Evolutionary conservation across 2,113 vertebrate genomes (phyloP).

Genomic region (Hystrix cristata): DNA sequence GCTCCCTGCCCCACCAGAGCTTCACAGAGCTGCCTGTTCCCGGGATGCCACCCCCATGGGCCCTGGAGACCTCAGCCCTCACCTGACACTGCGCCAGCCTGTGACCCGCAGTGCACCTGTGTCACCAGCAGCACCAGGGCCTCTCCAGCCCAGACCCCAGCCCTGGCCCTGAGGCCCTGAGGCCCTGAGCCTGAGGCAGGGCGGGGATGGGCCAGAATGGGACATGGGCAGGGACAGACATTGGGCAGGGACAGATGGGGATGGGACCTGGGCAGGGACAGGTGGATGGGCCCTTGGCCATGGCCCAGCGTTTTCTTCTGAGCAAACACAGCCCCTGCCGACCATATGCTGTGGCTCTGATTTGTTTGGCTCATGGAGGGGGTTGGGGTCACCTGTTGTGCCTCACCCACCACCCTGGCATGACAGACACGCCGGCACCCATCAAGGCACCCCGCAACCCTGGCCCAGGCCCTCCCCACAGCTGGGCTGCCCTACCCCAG

Average conservation of each 20-base stretch:
- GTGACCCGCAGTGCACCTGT: rapidly evolving
- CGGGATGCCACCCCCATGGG: not conserved
- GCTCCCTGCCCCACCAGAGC: not conserved
- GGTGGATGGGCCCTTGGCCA: not conserved
- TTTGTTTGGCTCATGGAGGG: not conserved
- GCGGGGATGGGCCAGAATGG: not conserved
- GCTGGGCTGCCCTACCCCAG: not conserved
- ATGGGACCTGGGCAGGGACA: not conserved
- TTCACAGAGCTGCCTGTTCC: not conserved
- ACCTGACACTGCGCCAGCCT: not conserved
- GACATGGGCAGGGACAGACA: not conserved
- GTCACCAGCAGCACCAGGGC: not conserved
- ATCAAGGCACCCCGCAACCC: not conserved
- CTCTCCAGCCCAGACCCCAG: too few relatives aligned
- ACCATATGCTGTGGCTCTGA: slow-evolving; percentile 43
- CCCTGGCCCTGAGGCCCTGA: not conserved
- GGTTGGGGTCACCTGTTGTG: not conserved
- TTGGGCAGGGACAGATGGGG: not conserved
- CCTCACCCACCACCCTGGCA: not conserved
- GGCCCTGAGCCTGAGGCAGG: not conserved
- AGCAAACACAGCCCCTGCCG: slow-evolving; percentile 32
- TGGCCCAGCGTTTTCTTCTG: not conserved
- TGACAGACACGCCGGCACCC: rapidly evolving
- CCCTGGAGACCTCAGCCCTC: not conserved
- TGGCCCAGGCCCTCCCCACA: not conserved